These are phyloP conservation scores for Medauroidea extradentata DNA, from an alignment of 1,140 invertebrate species.

Conservation along the genomic window DNA sequence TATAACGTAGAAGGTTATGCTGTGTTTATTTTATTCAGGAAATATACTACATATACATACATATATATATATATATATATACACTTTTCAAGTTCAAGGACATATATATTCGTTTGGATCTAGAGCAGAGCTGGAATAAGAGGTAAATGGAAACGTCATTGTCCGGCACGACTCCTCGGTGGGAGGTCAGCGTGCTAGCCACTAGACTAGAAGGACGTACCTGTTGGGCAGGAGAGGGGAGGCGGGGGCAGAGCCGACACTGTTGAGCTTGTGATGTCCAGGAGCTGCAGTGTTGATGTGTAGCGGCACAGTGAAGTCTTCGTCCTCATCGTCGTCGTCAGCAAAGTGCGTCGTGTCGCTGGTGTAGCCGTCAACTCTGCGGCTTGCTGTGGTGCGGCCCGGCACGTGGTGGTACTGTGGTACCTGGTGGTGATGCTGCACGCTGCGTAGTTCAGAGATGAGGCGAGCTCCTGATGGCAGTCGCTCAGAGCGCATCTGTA, in stretches of 20 bases:
- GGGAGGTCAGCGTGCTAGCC: too few relatives aligned
- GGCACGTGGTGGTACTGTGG: conserved; percentile 27
- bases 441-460: conserved; percentile 53
- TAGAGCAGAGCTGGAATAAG: too few relatives aligned
- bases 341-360: conserved; percentile 73
- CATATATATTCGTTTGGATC: too few relatives aligned
- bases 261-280: conserved; percentile 12
- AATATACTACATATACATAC: too few relatives aligned
- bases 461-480: conserved; percentile 62
- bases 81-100: too few relatives aligned
- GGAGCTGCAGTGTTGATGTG: conserved; percentile 55
- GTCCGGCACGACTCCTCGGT: too few relatives aligned
- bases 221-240: conserved; percentile 52
- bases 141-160: too few relatives aligned
- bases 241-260: conserved; percentile 49
- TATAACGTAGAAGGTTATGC: too few relatives aligned
- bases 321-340: conserved; percentile 54
- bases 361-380: conserved; percentile 57
- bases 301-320: conserved; percentile 58
- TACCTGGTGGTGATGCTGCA: conserved; percentile 42
- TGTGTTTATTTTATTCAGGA: too few relatives aligned
- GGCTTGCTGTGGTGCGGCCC: conserved; percentile 43
- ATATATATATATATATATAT: too few relatives aligned
- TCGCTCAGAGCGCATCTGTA: conserved; percentile 60
- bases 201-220: too few relatives aligned